These are phyloP conservation scores for Scomber japonicus DNA, from an alignment of 2,113 vertebrate genomes.

Conservation along the genomic window DNA sequence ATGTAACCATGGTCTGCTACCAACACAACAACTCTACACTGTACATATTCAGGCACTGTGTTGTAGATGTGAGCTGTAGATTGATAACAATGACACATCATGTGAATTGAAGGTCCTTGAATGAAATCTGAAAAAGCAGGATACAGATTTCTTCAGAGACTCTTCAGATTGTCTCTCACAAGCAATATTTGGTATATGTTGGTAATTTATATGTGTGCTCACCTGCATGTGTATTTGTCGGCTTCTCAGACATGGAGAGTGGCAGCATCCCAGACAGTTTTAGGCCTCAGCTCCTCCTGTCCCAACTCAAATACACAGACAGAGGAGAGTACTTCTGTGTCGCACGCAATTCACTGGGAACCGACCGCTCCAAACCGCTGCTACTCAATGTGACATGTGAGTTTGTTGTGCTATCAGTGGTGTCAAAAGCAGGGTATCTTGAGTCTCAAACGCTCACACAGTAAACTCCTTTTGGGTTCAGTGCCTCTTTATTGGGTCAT, in stretches of 20 bases:
- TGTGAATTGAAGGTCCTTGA: no score
- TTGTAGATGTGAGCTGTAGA: background rate
- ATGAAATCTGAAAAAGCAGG: no score
- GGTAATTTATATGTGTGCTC: background rate
- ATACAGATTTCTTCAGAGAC: no score
- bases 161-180: no score
- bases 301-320: constrained; percentile 77
- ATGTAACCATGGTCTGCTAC: background rate
- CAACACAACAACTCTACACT: no score
- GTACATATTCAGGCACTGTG: background rate
- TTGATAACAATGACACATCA: background rate
- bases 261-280: constrained; percentile 85
- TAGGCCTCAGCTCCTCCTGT: constrained; percentile 80
- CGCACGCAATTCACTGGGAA: constrained; percentile 84
- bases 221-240: background rate
- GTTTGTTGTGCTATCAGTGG: constrained; percentile 27
- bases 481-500: background rate
- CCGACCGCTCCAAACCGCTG: constrained; percentile 77
- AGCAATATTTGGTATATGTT: background rate
- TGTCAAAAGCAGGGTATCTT: background rate
- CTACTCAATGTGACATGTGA: constrained; percentile 85
- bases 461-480: background rate
- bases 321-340: constrained; percentile 84
- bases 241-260: constrained; percentile 77
- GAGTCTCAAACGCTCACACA: background rate